phyloP scores from a whole-genome alignment of 2,797 vertebrate genomes.

The Morelia viridis region DNA sequence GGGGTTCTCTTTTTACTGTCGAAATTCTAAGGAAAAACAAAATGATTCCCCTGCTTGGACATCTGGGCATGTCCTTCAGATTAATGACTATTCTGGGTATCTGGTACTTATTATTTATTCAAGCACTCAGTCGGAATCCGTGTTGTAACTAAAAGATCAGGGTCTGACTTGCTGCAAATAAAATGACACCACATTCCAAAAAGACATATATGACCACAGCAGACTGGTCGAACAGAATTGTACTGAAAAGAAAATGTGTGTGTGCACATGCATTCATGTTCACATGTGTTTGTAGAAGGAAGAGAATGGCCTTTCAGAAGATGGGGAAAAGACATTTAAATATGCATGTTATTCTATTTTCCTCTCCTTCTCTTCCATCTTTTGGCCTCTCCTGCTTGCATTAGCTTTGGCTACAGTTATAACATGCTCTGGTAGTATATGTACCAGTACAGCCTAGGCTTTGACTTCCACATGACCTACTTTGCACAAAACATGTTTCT shows the following conservation, averaged over 20 bases:
- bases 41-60: constrained; percentile 18
- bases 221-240: neutral
- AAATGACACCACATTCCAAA: neutral
- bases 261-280: neutral
- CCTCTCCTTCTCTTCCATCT: too few relatives aligned
- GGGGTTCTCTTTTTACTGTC: neutral
- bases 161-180: constrained; percentile 2
- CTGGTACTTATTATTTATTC: constrained; percentile 52
- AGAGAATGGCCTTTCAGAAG: neutral
- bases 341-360: neutral
- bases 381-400: neutral
- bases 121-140: constrained; percentile 20
- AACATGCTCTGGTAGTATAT: neutral
- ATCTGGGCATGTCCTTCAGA: constrained; percentile 42
- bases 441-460: neutral
- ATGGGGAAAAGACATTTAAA: neutral
- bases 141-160: neutral
- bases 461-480: neutral
- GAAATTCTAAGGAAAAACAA: constrained; percentile 32
- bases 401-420: neutral
- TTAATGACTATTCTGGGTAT: constrained; percentile 60
- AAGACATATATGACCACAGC: fast-evolving
- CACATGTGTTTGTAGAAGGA: neutral
- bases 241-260: neutral
- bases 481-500: neutral